Evolutionary conservation across 2,888 invertebrate species (phyloP).

Genomic region (Tenthredo scrophulariae): DNA sequence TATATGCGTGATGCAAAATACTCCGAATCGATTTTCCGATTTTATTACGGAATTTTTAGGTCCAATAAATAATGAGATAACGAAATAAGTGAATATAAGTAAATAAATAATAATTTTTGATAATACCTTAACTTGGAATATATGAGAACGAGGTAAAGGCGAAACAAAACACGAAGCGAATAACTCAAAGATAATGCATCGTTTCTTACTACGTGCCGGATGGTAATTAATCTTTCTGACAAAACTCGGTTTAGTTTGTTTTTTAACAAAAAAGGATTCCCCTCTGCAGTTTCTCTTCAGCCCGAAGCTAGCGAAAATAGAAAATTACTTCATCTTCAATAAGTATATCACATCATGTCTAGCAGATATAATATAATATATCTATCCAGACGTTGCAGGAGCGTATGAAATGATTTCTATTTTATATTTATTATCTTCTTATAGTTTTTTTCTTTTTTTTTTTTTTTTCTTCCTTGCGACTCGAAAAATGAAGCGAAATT

Average conservation of each 20-base stretch:
- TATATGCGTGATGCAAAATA: neutral
- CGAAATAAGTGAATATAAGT: no score
- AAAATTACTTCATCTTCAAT: slow-evolving; percentile 6
- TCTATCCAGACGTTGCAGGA: neutral
- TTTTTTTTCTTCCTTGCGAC: neutral
- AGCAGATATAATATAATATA: neutral
- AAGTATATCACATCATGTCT: neutral
- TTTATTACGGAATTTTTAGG: neutral
- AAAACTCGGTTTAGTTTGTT: slow-evolving; percentile 30
- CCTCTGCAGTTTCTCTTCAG: no score
- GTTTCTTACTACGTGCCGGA: slow-evolving; percentile 31
- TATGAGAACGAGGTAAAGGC: neutral
- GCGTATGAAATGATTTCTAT: neutral
- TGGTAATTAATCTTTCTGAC: slow-evolving; percentile 47
- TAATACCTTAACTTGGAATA: neutral
- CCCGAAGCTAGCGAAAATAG: neutral
- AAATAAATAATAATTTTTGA: neutral
- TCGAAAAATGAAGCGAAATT: no score
- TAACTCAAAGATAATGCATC: slow-evolving; percentile 49
- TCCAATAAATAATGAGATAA: no score
- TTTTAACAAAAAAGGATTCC: neutral
- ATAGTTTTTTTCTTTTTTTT: neutral
- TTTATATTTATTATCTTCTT: neutral
- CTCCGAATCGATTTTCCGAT: neutral
- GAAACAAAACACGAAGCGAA: slow-evolving; percentile 44